phyloP scores from a whole-genome alignment of 1,140 invertebrate genomes.

The Lerema accius region DNA sequence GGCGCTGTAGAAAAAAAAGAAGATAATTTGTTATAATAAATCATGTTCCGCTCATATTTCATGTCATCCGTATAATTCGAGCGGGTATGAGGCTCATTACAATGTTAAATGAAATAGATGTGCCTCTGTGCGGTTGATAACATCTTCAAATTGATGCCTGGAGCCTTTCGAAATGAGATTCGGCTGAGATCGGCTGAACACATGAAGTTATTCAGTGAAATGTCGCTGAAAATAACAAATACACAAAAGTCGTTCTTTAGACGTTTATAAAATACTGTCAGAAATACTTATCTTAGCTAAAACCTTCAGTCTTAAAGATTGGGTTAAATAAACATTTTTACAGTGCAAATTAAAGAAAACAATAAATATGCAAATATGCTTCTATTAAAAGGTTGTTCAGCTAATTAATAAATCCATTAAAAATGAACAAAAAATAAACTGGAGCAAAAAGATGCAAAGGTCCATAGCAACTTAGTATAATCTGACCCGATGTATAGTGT shows the following conservation, averaged over 20 bases:
- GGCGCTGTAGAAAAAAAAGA: slow-evolving; percentile 47
- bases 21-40: slow-evolving; percentile 70
- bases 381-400: too few relatives aligned
- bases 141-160: slow-evolving; percentile 24
- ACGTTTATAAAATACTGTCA: too few relatives aligned
- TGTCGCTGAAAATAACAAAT: slow-evolving; percentile 16
- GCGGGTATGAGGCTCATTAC: slow-evolving; percentile 52
- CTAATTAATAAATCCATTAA: too few relatives aligned
- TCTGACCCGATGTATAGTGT: slow-evolving; percentile 6
- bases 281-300: too few relatives aligned
- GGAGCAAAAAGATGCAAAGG: slow-evolving; percentile 36
- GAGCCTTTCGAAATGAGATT: slow-evolving; percentile 19
- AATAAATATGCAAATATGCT: too few relatives aligned
- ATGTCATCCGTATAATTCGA: slow-evolving; percentile 46
- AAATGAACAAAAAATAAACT: too few relatives aligned
- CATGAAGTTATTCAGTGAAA: background rate
- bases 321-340: too few relatives aligned
- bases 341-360: too few relatives aligned
- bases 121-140: slow-evolving; percentile 44
- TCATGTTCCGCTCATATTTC: slow-evolving; percentile 60
- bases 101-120: slow-evolving; percentile 54
- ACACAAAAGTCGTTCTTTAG: background rate
- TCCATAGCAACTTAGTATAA: slow-evolving; percentile 23
- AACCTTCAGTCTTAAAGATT: too few relatives aligned
- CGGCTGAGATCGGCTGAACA: background rate